These are phyloP conservation scores for Sylvia atricapilla DNA, from an alignment of 2,113 vertebrate species.

Conservation along the genomic window DNA sequence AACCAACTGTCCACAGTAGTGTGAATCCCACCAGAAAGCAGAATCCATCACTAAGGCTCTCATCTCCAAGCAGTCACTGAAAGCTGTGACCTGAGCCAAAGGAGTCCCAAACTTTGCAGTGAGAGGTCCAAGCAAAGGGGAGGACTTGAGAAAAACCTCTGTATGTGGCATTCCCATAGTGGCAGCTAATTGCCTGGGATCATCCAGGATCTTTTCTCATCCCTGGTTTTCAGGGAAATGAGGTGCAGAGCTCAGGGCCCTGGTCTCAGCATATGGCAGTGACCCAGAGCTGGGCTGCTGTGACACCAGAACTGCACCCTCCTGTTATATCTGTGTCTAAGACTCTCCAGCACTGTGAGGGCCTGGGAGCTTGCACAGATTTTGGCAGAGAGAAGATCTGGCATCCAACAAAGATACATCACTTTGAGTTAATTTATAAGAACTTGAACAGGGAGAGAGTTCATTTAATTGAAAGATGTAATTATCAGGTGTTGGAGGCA, in stretches of 20 bases:
- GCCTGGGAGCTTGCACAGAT: not conserved
- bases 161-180: not conserved
- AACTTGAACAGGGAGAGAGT: constrained; percentile 68
- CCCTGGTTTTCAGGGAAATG: not conserved
- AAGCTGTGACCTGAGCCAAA: not conserved
- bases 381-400: constrained; percentile 36
- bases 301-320: not conserved
- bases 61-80: not conserved
- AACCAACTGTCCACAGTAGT: not conserved
- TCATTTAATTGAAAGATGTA: constrained; percentile 80
- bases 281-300: not conserved
- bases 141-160: not conserved
- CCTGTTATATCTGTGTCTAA: not conserved
- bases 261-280: not conserved
- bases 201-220: not conserved
- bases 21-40: not conserved
- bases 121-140: not conserved
- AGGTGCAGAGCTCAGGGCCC: not conserved
- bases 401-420: constrained; percentile 53
- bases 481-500: constrained; percentile 78
- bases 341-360: not conserved
- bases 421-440: constrained; percentile 74
- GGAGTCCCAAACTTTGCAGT: not conserved
- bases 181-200: not conserved
- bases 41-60: not conserved